These are phyloP conservation scores for Myiagra hebetior DNA, from an alignment of 2,113 vertebrate species.

Conservation along the genomic window DNA sequence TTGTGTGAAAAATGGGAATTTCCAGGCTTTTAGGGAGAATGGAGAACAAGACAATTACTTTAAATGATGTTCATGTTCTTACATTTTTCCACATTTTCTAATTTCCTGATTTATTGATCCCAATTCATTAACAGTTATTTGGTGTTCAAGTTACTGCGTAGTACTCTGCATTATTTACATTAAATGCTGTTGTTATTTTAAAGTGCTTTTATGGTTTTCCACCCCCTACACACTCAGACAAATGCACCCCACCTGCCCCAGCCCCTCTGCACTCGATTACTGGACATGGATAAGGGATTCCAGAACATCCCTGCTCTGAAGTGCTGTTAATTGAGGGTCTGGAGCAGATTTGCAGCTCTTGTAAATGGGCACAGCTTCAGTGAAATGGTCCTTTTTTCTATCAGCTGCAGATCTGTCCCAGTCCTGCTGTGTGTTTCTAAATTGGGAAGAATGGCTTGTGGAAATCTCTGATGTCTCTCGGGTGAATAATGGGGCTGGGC, in stretches of 20 bases:
- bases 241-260: not conserved
- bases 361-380: conserved; percentile 7
- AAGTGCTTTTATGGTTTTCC: not conserved
- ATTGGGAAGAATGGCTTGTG: not conserved
- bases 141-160: not conserved
- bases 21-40: not conserved
- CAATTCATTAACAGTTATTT: not conserved
- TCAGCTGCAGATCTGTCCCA: not conserved
- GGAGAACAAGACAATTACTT: not conserved
- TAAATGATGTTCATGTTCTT: not conserved
- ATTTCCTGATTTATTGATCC: not conserved
- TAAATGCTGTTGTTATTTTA: not conserved
- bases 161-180: not conserved
- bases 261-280: not conserved
- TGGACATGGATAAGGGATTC: not conserved
- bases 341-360: conserved; percentile 11
- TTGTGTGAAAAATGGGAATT: not conserved
- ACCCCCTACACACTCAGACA: not conserved
- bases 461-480: not conserved
- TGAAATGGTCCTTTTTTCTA: not conserved
- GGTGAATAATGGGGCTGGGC: not conserved
- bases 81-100: not conserved
- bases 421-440: not conserved
- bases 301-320: conserved; percentile 22
- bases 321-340: not conserved